These are phyloP conservation scores for Amblyopsis hoosieri DNA, from an alignment of 2,797 vertebrate species.

Conservation along the genomic window DNA sequence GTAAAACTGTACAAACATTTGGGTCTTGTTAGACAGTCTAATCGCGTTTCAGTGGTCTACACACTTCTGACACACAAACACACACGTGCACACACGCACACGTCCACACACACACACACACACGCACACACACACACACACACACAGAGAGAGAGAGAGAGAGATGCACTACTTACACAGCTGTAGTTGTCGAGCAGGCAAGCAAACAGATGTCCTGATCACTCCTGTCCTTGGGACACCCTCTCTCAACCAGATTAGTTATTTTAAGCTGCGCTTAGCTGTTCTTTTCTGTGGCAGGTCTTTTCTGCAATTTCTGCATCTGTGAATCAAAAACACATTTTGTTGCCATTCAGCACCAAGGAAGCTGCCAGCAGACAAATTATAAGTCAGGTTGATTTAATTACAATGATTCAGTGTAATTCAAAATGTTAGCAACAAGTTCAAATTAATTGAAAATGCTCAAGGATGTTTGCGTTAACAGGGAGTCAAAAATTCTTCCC, in stretches of 20 bases:
- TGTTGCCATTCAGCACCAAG: conserved; percentile 7
- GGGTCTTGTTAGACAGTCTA: no score
- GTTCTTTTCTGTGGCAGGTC: conserved; percentile 62
- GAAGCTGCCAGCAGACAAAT: neutral
- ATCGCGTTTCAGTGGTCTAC: no score
- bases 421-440: conserved; percentile 14
- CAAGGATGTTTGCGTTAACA: conserved; percentile 2
- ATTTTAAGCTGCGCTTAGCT: conserved; percentile 72
- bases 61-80: no score
- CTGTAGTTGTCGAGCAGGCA: conserved; percentile 32
- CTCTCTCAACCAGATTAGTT: conserved; percentile 66
- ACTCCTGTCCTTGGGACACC: conserved; percentile 45
- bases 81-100: no score
- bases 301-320: conserved; percentile 31
- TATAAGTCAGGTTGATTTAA: conserved; percentile 34
- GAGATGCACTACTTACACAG: conserved; percentile 57
- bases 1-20: no score
- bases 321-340: conserved; percentile 38
- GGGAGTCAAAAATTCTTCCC: conserved; percentile 1
- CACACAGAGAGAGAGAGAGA: no score
- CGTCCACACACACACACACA: neutral
- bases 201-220: conserved; percentile 61
- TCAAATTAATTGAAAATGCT: neutral
- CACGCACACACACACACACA: conserved; percentile 1
- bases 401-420: conserved; percentile 22